phyloP scores from a whole-genome alignment of 2,113 vertebrate species.

The Athene noctua region DNA sequence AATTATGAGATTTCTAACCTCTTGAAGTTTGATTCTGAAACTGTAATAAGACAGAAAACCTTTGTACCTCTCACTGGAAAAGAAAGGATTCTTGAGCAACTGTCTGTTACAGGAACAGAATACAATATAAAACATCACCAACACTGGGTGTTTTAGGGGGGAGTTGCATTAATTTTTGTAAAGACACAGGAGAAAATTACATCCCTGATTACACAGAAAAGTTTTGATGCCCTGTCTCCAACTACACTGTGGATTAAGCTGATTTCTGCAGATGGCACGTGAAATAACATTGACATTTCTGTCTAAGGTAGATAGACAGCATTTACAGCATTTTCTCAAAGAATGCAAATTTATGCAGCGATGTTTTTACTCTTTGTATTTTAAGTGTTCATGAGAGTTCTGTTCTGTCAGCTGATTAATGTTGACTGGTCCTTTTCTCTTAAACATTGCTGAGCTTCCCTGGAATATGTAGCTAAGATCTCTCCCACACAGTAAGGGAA shows the following conservation, averaged over 20 bases:
- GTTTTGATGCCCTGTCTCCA: neutral
- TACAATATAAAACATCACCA: neutral
- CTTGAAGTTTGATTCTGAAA: neutral
- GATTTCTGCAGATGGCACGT: neutral
- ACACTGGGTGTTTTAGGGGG: fast-evolving
- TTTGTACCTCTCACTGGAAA: neutral
- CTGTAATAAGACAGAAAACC: neutral
- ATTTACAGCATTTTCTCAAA: neutral
- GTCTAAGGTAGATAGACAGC: neutral
- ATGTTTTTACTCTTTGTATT: neutral
- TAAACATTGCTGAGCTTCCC: neutral
- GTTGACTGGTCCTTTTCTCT: neutral
- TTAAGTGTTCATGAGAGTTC: neutral
- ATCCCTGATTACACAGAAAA: neutral
- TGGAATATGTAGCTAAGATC: neutral
- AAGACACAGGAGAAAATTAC: neutral
- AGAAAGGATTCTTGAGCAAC: neutral
- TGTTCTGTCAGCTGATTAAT: neutral
- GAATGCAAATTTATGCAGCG: neutral
- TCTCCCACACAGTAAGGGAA: neutral
- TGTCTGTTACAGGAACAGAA: neutral
- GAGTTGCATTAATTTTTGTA: neutral
- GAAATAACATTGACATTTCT: neutral
- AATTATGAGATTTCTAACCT: neutral
- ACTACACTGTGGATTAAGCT: neutral